Evolutionary conservation across 2,888 invertebrate genomes (phyloP), one percentile per base, ranked within the genome.

Genomic region (Sphinx pinastri): DNA sequence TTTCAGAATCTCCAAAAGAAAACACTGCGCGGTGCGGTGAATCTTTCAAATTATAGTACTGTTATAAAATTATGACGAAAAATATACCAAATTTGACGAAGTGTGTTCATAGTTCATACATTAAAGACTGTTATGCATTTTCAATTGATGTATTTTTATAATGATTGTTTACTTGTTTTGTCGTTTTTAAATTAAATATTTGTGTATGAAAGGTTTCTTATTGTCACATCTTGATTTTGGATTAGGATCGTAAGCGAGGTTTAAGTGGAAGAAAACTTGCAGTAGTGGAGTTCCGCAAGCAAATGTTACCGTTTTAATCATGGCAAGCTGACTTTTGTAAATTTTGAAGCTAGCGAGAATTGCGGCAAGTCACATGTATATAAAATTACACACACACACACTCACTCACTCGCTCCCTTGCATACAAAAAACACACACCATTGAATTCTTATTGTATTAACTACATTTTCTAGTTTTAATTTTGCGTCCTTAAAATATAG

Each of bases 1-100:
- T 92, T 95, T 75, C 92, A 96, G 95, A 96, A 96, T 91, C 94
- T 97, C 67, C 96, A 96, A 83, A 95, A 95, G 81, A 95, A 95
- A 84, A 95, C 95, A 14, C 90, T 97, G 19, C 94, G 94, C 75
- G 97, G 97, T 58, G 92, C 95, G 76, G 95, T 95, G 49, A 95
- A 96, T 82, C 86, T 96, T 49, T 96, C 96, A 52, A 95, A 95
- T 78, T 95, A 95, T 83, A 94, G 92, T 76, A 92, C 95, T 71
- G 94, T 96, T 72, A 94, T 96, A 74, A 92, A 90, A 74, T 93
- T 94, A 79, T 93, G 94, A 90, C 85, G 78, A 58, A 73, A 71
- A 75, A 76, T 52, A 71, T 58, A 71, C 58, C 25, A 31, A 14
- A 70, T 19, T 72, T 76, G 57, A 72, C 60, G 55, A 66, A 67